Conservation (phyloP, 1,140 invertebrate genomes). For the Aphis gossypii region DNA sequence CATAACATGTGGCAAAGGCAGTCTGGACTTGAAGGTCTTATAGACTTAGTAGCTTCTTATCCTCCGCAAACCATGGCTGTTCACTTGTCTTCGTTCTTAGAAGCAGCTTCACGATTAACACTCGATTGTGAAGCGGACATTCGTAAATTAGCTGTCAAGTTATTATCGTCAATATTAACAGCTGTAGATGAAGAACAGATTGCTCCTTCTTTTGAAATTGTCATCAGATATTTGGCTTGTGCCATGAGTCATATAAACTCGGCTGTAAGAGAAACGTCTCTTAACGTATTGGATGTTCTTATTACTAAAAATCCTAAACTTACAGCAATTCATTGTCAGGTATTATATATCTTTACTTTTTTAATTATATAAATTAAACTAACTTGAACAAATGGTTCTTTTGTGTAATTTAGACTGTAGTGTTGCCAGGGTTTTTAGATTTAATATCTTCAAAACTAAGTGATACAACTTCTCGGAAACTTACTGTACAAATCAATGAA, state of each 20-base stretch:
- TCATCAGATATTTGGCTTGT: constrained; percentile 81
- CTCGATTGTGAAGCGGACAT: constrained; percentile 77
- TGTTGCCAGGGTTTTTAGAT: constrained; percentile 79
- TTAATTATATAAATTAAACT: not conserved
- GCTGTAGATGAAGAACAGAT: constrained; percentile 64
- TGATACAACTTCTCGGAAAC: constrained; percentile 70
- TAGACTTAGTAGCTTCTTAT: constrained; percentile 71
- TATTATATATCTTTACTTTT: not conserved
- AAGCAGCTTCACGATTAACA: constrained; percentile 73
- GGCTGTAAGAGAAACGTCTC: constrained; percentile 80
- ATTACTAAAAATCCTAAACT: constrained; percentile 70
- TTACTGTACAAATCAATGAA: constrained; percentile 72
- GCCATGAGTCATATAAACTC: constrained; percentile 86
- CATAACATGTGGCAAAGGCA: constrained; percentile 76
- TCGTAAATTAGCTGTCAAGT: constrained; percentile 73
- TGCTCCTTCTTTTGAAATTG: constrained; percentile 75
- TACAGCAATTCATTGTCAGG: constrained; percentile 71
- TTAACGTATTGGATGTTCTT: constrained; percentile 77
- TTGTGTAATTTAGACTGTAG: constrained; percentile 60
- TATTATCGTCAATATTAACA: constrained; percentile 64
- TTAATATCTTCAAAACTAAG: constrained; percentile 76
- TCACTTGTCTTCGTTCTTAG: constrained; percentile 73
- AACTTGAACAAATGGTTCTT: not conserved
- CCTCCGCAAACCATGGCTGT: constrained; percentile 67
- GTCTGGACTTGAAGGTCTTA: constrained; percentile 76